phyloP scores from a whole-genome alignment of 2,113 vertebrate genomes.

The Lophura nycthemera region DNA sequence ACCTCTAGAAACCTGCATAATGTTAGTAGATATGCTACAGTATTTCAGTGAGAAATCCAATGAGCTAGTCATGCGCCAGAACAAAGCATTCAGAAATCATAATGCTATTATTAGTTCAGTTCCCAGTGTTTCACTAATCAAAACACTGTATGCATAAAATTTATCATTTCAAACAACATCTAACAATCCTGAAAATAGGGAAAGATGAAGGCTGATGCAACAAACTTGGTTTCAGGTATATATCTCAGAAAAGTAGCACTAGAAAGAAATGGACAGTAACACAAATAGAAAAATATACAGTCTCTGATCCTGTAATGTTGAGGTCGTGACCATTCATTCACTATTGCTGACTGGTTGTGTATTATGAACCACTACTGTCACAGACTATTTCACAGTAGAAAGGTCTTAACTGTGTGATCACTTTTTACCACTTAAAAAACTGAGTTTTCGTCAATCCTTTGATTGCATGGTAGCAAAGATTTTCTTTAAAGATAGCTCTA shows the following conservation, averaged over 20 bases:
- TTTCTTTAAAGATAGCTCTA: neutral
- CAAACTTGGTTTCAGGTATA: neutral
- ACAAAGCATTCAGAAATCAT: neutral
- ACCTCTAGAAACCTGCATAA: neutral
- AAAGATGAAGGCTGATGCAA: neutral
- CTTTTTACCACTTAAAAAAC: neutral
- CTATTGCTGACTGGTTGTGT: neutral
- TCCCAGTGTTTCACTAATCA: neutral
- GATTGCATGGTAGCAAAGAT: neutral
- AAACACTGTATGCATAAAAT: neutral
- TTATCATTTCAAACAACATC: neutral
- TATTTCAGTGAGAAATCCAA: neutral
- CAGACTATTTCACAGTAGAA: neutral
- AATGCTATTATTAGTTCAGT: neutral
- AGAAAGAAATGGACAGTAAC: neutral
- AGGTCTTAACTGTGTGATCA: neutral
- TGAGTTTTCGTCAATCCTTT: neutral
- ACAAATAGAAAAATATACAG: neutral
- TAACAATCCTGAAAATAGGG: neutral
- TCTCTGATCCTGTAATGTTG: neutral
- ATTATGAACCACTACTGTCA: neutral
- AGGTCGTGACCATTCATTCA: neutral
- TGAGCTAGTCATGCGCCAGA: neutral
- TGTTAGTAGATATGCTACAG: neutral
- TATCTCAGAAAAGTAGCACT: neutral